Evolutionary conservation across 2,888 invertebrate species (phyloP).

Genomic region (Drosophila tanythrix): DNA sequence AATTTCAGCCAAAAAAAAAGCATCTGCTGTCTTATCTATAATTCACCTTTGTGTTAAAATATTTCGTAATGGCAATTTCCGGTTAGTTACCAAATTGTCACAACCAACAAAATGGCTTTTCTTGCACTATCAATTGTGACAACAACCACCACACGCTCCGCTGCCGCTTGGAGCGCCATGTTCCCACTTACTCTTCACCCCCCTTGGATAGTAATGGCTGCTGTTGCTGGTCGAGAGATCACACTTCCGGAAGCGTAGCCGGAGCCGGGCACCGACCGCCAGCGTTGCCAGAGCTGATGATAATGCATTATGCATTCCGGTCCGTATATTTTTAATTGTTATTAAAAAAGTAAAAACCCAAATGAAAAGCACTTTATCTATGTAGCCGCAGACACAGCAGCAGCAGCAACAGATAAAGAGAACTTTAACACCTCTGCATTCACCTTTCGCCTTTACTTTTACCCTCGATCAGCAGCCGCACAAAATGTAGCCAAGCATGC

Average conservation of each 20-base stretch:
- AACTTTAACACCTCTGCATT: conserved; percentile 68
- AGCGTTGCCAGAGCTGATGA: conserved; percentile 61
- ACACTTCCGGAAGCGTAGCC: conserved; percentile 49
- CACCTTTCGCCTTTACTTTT: conserved; percentile 16
- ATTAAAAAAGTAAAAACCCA: conserved; percentile 38
- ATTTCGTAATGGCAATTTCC: conserved; percentile 6
- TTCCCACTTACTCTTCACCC: conserved; percentile 9
- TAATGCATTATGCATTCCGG: conserved; percentile 72
- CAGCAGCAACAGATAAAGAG: conserved; percentile 49
- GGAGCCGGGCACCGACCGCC: conserved; percentile 62
- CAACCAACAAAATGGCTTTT: conserved; percentile 45
- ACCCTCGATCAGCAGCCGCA: conserved; percentile 35
- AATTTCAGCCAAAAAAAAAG: background rate
- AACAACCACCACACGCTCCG: conserved; percentile 48
- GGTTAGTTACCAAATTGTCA: conserved; percentile 23
- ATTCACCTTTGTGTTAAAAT: background rate
- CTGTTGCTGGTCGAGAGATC: conserved; percentile 42
- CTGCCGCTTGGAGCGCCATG: conserved; percentile 53
- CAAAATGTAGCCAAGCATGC: conserved; percentile 64
- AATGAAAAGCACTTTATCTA: conserved; percentile 52
- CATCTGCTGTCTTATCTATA: conserved; percentile 6
- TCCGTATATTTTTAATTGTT: conserved; percentile 63
- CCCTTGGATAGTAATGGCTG: conserved; percentile 35
- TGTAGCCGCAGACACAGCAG: conserved; percentile 27
- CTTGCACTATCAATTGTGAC: background rate